These are phyloP conservation scores for Pangasius djambal DNA, from an alignment of 2,797 vertebrate species.

Conservation along the genomic window DNA sequence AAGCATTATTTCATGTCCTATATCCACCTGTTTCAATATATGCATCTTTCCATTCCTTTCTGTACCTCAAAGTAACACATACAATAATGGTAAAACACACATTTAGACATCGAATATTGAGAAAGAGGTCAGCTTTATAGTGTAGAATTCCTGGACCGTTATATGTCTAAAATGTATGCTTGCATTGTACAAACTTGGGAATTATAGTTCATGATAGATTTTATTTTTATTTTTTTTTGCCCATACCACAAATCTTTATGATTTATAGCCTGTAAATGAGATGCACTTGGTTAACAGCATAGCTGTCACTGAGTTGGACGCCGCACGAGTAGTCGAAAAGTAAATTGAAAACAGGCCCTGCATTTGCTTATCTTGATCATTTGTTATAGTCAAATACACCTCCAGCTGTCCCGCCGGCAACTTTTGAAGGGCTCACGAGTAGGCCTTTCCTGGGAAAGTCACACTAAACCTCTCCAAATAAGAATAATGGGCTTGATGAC, in stretches of 20 bases:
- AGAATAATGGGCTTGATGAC: slow-evolving; percentile 56
- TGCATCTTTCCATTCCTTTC: background rate
- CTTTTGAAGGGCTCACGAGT: slow-evolving; percentile 52
- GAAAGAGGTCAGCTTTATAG: background rate
- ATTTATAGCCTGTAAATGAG: slow-evolving; percentile 56
- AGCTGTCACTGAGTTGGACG: slow-evolving; percentile 47
- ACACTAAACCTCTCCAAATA: slow-evolving; percentile 51
- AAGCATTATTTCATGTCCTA: background rate
- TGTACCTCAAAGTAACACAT: slow-evolving; percentile 4
- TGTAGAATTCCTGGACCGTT: slow-evolving; percentile 2
- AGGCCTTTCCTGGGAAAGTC: slow-evolving; percentile 52
- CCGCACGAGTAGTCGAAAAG: slow-evolving; percentile 23
- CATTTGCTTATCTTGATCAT: slow-evolving; percentile 54
- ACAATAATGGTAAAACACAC: background rate
- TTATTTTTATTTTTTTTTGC: slow-evolving; percentile 11
- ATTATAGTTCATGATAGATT: background rate
- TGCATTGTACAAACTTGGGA: slow-evolving; percentile 30
- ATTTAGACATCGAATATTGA: background rate
- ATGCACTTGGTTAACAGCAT: slow-evolving; percentile 51
- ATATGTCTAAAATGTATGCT: background rate
- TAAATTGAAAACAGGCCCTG: slow-evolving; percentile 50
- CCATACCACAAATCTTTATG: slow-evolving; percentile 30
- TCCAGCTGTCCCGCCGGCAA: slow-evolving; percentile 33
- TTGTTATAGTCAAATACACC: slow-evolving; percentile 41
- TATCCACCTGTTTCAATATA: background rate